Evolutionary conservation across 2,113 vertebrate genomes (phyloP).

Genomic region (Proterorhinus semilunaris): DNA sequence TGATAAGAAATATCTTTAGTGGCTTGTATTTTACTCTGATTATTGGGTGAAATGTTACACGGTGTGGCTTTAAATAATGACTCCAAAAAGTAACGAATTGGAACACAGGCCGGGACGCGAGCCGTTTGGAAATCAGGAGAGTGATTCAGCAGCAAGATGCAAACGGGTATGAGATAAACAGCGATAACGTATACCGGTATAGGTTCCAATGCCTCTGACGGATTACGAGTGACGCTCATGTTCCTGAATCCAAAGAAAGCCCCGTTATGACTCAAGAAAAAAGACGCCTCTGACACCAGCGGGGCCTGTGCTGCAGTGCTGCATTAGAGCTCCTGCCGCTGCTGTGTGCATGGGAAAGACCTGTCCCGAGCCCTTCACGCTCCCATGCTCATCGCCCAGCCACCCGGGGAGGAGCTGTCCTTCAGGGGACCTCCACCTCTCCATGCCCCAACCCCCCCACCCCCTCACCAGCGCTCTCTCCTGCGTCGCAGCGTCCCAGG

Average conservation of each 20-base stretch:
- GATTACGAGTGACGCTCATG: too few relatives aligned
- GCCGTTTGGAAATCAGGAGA: too few relatives aligned
- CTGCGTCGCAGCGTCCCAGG: neutral
- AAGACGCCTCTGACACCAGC: neutral
- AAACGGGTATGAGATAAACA: too few relatives aligned
- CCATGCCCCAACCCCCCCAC: constrained; percentile 45
- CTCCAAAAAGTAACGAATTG: too few relatives aligned
- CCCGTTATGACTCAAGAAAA: constrained; percentile 4
- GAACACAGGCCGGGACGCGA: too few relatives aligned
- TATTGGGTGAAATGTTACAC: too few relatives aligned
- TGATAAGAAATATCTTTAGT: too few relatives aligned
- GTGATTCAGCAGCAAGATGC: too few relatives aligned
- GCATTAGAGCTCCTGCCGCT: constrained; percentile 26
- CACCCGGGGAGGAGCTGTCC: constrained; percentile 73
- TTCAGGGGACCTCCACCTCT: constrained; percentile 74
- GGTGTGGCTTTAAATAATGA: too few relatives aligned
- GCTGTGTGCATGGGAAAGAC: constrained; percentile 65
- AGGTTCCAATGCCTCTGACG: too few relatives aligned
- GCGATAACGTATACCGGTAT: too few relatives aligned
- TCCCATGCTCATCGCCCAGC: constrained; percentile 67
- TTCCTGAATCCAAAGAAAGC: neutral
- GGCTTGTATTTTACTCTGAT: too few relatives aligned
- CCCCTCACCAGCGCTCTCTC: constrained; percentile 39
- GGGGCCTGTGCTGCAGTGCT: constrained; percentile 32
- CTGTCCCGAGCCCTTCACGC: constrained; percentile 71